A percentile compares a stretch with the other conserved stretches of the same genome.
phyloP scores from a whole-genome alignment of 2,888 invertebrate genomes.

The Drosophila planitibia region DNA sequence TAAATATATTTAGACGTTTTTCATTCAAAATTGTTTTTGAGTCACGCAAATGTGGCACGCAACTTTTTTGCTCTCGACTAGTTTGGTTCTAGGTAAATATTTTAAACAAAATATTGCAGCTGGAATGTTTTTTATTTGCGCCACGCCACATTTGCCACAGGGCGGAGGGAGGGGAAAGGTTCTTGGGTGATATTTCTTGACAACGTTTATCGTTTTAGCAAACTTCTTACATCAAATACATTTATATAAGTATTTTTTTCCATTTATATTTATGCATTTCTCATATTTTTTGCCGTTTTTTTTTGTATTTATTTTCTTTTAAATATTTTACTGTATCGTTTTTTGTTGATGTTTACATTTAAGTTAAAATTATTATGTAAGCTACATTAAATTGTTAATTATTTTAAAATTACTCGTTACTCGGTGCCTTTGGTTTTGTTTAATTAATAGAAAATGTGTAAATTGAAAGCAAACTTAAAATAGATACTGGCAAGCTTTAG shows the following conservation, averaged over 20 bases:
- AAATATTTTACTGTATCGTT: slow-evolving; percentile 54
- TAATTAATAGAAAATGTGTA: not conserved
- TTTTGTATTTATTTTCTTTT: slow-evolving; percentile 35
- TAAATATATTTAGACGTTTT: slow-evolving; percentile 80
- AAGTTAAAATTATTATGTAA: slow-evolving; percentile 78
- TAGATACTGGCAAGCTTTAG: slow-evolving; percentile 42
- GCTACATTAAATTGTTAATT: slow-evolving; percentile 71
- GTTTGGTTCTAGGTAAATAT: slow-evolving; percentile 44
- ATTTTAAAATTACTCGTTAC: slow-evolving; percentile 57
- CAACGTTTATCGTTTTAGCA: slow-evolving; percentile 65
- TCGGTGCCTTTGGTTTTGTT: slow-evolving; percentile 44
- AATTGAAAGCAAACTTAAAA: slow-evolving; percentile 21
- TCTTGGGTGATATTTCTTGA: slow-evolving; percentile 28
- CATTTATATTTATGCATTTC: slow-evolving; percentile 30
- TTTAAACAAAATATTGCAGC: slow-evolving; percentile 67
- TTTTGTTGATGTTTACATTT: slow-evolving; percentile 64
- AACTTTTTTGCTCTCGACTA: slow-evolving; percentile 8
- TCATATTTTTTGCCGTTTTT: slow-evolving; percentile 6
- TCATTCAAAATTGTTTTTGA: slow-evolving; percentile 68
- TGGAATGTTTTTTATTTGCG: slow-evolving; percentile 59
- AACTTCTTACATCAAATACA: slow-evolving; percentile 78
- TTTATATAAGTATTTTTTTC: slow-evolving; percentile 62
- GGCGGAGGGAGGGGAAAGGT: not conserved
- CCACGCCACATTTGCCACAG: slow-evolving; percentile 35
- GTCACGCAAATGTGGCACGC: slow-evolving; percentile 45